phyloP scores from a whole-genome alignment of 2,113 vertebrate genomes.

The Tachuris rubrigastra region DNA sequence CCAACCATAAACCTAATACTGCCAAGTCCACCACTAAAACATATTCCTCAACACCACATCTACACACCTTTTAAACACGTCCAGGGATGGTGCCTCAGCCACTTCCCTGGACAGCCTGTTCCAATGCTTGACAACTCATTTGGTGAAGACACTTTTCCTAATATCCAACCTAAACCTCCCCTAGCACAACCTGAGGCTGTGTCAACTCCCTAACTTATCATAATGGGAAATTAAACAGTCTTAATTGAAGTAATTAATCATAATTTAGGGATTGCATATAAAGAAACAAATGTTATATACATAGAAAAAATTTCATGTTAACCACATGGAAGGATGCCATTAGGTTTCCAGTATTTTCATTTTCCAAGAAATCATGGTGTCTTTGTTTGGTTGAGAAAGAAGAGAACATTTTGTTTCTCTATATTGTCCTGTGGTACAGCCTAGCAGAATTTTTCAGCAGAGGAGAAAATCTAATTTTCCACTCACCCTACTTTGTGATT shows the following conservation, averaged over 20 bases:
- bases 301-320: not conserved
- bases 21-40: not conserved
- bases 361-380: not conserved
- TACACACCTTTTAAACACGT: not conserved
- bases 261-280: not conserved
- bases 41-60: not conserved
- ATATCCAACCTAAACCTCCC: not conserved
- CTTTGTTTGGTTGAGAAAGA: not conserved
- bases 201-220: not conserved
- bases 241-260: not conserved
- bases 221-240: not conserved
- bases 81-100: not conserved
- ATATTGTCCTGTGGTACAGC: not conserved
- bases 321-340: fast-evolving
- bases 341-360: not conserved
- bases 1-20: not conserved
- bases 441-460: not conserved
- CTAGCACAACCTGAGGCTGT: not conserved
- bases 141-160: not conserved
- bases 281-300: not conserved
- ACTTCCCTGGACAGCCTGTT: not conserved
- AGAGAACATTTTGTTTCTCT: not conserved
- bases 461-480: not conserved
- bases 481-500: conserved; percentile 81
- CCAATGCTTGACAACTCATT: not conserved